Conservation (phyloP, 1,140 invertebrate species). For the Tenebrio molitor region DNA sequence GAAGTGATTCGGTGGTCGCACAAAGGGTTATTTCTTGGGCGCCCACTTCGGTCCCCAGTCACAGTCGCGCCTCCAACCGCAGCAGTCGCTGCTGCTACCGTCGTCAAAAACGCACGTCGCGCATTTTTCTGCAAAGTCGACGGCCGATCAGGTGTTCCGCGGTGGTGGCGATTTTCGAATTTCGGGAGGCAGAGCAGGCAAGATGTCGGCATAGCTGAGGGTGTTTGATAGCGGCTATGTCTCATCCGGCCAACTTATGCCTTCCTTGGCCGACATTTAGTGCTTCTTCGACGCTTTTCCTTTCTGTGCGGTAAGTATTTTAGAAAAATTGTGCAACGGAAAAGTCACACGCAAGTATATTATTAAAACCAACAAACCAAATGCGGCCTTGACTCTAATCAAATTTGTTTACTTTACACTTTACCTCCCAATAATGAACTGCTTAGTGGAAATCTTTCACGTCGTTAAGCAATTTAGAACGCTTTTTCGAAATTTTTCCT, state of each 20-base stretch:
- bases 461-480: constrained; percentile 11
- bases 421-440: constrained; percentile 39
- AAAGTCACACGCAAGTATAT: constrained; percentile 37
- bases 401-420: constrained; percentile 39
- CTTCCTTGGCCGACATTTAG: constrained; percentile 45
- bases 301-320: constrained; percentile 11
- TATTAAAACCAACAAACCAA: constrained; percentile 35
- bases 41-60: constrained; percentile 16
- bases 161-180: not conserved
- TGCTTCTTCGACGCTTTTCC: no score
- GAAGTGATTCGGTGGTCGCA: constrained; percentile 41
- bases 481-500: constrained; percentile 11
- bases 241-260: constrained; percentile 75
- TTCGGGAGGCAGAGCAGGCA: constrained; percentile 73
- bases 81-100: constrained; percentile 1
- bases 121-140: constrained; percentile 32
- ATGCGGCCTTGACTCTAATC: constrained; percentile 36
- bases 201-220: constrained; percentile 79
- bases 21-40: constrained; percentile 39
- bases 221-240: constrained; percentile 74
- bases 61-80: constrained; percentile 9
- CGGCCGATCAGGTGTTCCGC: constrained; percentile 4
- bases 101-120: constrained; percentile 3
- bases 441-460: constrained; percentile 31
- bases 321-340: constrained; percentile 23